A percentile compares a stretch with the other conserved stretches of the same genome.
Evolutionary conservation across 2,888 invertebrate species (phyloP).

Genomic region (Trypoxylon attenuatum): DNA sequence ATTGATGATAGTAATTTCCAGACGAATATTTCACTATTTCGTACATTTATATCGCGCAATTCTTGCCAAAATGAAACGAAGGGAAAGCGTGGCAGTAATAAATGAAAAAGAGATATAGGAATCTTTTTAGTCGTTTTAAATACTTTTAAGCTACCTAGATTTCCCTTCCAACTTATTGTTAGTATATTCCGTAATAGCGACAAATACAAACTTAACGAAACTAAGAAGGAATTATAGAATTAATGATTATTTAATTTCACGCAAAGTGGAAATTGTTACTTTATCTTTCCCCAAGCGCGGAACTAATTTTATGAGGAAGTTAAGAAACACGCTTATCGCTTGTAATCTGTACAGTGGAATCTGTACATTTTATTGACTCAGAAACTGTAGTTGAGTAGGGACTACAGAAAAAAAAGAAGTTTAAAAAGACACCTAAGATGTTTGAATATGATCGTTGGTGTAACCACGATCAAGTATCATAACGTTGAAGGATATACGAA

Average conservation of each 20-base stretch:
- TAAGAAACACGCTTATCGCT: conserved; percentile 25
- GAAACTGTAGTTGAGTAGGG: conserved; percentile 27
- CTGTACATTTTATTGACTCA: conserved; percentile 38
- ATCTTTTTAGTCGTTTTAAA: conserved; percentile 68
- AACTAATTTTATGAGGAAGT: conserved; percentile 40
- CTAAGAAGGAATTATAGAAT: conserved; percentile 38
- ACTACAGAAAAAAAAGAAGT: too few relatives aligned
- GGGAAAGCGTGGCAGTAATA: conserved; percentile 29
- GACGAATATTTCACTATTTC: conserved; percentile 64
- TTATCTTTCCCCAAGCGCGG: conserved; percentile 47
- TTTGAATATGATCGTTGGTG: conserved; percentile 29
- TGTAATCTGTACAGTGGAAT: conserved; percentile 32
- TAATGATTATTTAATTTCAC: conserved; percentile 27
- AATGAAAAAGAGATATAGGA: conserved; percentile 43
- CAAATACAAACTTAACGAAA: conserved; percentile 30
- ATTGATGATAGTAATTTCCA: conserved; percentile 56
- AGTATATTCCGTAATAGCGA: conserved; percentile 45
- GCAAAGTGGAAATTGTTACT: conserved; percentile 20
- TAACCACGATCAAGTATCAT: conserved; percentile 19
- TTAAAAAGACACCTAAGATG: conserved; percentile 25
- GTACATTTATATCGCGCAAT: conserved; percentile 68
- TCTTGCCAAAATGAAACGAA: conserved; percentile 61
- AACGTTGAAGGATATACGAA: too few relatives aligned
- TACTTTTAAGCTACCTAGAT: conserved; percentile 38
- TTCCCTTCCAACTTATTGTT: conserved; percentile 57